These are phyloP conservation scores for Psittacus erithacus DNA, from an alignment of 2,113 vertebrate genomes.

Conservation along the genomic window DNA sequence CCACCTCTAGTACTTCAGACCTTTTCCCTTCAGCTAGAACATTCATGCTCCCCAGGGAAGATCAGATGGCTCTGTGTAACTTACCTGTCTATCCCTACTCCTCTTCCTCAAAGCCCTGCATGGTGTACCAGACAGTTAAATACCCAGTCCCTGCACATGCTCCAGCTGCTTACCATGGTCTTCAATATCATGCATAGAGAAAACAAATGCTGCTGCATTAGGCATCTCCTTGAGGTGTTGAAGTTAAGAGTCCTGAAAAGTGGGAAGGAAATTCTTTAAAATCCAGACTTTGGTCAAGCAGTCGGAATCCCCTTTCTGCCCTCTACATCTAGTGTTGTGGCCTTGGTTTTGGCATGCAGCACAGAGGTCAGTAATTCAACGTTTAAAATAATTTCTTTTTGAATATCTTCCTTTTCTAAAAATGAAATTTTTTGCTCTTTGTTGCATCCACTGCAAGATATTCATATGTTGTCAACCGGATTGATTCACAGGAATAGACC, in stretches of 20 bases:
- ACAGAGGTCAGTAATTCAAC: neutral
- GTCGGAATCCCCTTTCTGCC: neutral
- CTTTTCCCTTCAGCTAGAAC: neutral
- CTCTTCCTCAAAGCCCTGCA: neutral
- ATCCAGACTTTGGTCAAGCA: neutral
- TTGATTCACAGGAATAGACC: neutral
- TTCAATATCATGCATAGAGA: neutral
- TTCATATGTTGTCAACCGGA: neutral
- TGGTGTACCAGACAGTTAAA: rapidly evolving
- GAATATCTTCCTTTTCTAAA: neutral
- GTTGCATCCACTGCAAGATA: neutral
- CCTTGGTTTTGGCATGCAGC: rapidly evolving
- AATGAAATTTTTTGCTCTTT: neutral
- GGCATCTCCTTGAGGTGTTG: neutral
- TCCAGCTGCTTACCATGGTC: neutral
- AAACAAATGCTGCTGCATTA: neutral
- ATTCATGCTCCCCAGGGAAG: rapidly evolving
- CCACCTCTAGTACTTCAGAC: neutral
- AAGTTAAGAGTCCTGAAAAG: neutral
- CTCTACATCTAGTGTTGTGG: neutral
- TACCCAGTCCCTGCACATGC: rapidly evolving
- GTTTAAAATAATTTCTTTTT: neutral
- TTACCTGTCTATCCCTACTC: neutral
- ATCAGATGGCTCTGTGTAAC: neutral
- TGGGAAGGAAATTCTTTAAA: neutral